Evolutionary conservation across 37 sponge, comb jelly and placozoan genomes (phyloP).

Genomic region (Beroe ovata): DNA sequence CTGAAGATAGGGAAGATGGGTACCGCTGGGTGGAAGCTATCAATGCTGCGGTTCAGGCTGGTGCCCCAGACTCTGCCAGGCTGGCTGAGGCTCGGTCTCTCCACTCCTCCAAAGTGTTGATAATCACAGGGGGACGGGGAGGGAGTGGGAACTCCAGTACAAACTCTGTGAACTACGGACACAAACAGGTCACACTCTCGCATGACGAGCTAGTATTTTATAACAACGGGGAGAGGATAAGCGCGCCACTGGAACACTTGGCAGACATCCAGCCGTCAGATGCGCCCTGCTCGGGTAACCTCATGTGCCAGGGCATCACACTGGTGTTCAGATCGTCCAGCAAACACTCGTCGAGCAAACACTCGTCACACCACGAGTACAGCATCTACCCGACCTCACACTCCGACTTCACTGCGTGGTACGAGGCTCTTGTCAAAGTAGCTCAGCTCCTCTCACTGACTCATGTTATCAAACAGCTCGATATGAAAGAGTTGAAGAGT

Average conservation of each 20-base stretch:
- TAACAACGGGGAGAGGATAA: conserved; percentile 37
- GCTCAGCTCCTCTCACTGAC: neutral
- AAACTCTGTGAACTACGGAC: conserved; percentile 53
- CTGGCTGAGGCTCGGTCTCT: conserved; percentile 3
- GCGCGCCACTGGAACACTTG: neutral
- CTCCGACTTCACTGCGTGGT: conserved; percentile 43
- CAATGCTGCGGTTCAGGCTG: conserved; percentile 12
- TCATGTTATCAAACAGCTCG: neutral
- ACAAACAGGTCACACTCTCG: conserved; percentile 42
- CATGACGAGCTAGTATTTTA: conserved; percentile 25
- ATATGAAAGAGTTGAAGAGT: neutral
- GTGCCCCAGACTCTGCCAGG: conserved; percentile 11
- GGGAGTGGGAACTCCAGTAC: neutral
- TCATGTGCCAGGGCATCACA: neutral
- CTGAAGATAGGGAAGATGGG: conserved; percentile 37
- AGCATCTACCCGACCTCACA: conserved; percentile 47
- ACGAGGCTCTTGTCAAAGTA: neutral
- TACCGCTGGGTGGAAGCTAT: conserved; percentile 62
- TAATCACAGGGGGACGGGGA: conserved; percentile 8
- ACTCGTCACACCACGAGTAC: neutral
- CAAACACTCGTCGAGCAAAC: neutral
- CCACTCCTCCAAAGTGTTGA: conserved; percentile 19
- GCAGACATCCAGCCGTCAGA: neutral
- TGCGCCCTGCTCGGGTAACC: neutral
- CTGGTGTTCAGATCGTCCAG: neutral